Evolutionary conservation across 2,888 invertebrate species (phyloP).

Genomic region (Dolichopus griseipennis): DNA sequence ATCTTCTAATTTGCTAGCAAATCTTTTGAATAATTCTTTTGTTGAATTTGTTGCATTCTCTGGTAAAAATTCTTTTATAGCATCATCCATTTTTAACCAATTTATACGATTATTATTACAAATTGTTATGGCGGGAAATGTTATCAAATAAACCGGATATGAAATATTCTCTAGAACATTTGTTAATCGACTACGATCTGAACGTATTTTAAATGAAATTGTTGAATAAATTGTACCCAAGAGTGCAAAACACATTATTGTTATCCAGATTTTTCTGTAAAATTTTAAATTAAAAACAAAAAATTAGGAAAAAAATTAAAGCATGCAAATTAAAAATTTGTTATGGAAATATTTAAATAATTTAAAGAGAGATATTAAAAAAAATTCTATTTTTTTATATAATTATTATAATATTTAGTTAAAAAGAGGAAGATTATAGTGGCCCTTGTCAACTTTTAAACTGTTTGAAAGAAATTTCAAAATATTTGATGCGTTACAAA

Average conservation of each 20-base stretch:
- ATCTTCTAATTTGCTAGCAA: constrained; percentile 28
- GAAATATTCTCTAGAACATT: constrained; percentile 8
- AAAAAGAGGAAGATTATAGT: too few relatives aligned
- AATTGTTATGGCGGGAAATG: constrained; percentile 37
- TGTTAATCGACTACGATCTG: constrained; percentile 7
- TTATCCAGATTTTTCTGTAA: constrained; percentile 7
- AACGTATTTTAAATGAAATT: constrained; percentile 3
- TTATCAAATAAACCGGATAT: constrained; percentile 30
- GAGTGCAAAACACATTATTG: neutral
- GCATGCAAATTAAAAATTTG: too few relatives aligned
- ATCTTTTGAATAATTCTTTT: constrained; percentile 27
- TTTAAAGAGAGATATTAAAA: too few relatives aligned
- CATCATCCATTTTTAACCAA: constrained; percentile 29
- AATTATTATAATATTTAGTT: too few relatives aligned
- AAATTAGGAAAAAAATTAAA: too few relatives aligned
- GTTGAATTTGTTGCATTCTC: constrained; percentile 25
- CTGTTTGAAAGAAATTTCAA: too few relatives aligned
- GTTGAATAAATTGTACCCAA: constrained; percentile 6
- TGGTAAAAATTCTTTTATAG: constrained; percentile 30
- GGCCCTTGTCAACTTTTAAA: too few relatives aligned
- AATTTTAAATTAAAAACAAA: neutral
- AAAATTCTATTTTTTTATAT: too few relatives aligned
- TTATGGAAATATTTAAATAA: too few relatives aligned
- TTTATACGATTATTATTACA: constrained; percentile 35
- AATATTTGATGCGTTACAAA: too few relatives aligned